phyloP scores from a whole-genome alignment of 2,113 vertebrate species.

The Puffinus mauretanicus region DNA sequence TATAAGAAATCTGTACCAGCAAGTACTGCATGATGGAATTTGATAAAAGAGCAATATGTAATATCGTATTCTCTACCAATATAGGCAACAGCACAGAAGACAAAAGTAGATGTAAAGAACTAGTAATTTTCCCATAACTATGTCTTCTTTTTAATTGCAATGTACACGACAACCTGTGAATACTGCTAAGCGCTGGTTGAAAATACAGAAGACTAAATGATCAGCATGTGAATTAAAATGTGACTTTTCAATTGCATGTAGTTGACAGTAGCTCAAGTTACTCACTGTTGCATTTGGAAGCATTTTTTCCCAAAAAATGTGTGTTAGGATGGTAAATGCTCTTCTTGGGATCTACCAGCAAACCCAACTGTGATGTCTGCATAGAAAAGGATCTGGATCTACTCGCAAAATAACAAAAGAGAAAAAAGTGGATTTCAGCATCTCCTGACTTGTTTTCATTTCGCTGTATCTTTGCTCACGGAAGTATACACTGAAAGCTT shows the following conservation, averaged over 20 bases:
- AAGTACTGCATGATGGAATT: not conserved
- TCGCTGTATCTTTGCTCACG: not conserved
- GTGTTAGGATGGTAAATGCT: not conserved
- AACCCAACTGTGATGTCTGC: not conserved
- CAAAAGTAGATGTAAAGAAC: not conserved
- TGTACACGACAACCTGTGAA: not conserved
- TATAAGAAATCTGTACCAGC: not conserved
- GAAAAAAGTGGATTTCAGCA: not conserved
- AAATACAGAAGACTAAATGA: not conserved
- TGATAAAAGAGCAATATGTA: not conserved
- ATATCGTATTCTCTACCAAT: not conserved
- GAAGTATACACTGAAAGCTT: not conserved
- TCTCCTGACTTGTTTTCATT: not conserved
- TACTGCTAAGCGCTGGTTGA: not conserved
- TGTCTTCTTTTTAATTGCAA: not conserved
- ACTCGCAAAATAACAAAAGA: not conserved
- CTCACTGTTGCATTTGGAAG: not conserved
- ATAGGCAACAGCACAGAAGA: not conserved
- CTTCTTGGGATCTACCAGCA: not conserved
- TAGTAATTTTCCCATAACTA: not conserved
- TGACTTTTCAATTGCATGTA: not conserved
- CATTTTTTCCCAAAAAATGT: accelerated
- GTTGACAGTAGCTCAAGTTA: not conserved
- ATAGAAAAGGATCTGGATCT: not conserved
- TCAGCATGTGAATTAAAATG: not conserved